Percentiles rank a stretch among this genome's conserved stretches.
Evolutionary conservation across 2,113 vertebrate species (phyloP).

Genomic region (Gallinago jamesoni): DNA sequence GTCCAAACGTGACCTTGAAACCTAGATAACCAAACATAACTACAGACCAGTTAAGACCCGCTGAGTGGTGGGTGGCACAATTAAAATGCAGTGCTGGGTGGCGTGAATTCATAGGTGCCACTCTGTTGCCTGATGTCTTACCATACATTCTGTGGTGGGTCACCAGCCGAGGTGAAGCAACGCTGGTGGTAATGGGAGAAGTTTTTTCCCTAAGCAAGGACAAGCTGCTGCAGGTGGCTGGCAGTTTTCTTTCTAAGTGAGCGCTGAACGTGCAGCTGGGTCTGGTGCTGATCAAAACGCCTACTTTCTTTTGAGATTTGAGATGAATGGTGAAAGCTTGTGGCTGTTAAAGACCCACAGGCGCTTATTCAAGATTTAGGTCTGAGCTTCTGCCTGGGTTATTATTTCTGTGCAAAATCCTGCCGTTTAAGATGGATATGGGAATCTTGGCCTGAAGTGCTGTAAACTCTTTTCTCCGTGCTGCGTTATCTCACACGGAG

Average conservation of each 20-base stretch:
- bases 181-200: neutral
- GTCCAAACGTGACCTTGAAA: neutral
- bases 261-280: neutral
- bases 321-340: neutral
- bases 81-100: neutral
- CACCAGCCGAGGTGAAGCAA: neutral
- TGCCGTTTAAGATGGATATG: neutral
- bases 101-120: neutral
- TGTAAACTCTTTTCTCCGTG: neutral
- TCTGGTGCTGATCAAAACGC: neutral
- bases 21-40: neutral
- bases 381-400: neutral
- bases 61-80: neutral
- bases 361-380: neutral
- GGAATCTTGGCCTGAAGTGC: neutral
- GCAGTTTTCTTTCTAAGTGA: neutral
- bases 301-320: neutral
- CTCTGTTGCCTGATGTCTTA: neutral
- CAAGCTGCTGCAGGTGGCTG: neutral
- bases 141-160: neutral
- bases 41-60: neutral
- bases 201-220: neutral
- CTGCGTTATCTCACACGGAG: neutral
- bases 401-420: neutral
- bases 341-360: neutral